Evolutionary conservation across 2,113 vertebrate species (phyloP).

Genomic region (Colius striatus): DNA sequence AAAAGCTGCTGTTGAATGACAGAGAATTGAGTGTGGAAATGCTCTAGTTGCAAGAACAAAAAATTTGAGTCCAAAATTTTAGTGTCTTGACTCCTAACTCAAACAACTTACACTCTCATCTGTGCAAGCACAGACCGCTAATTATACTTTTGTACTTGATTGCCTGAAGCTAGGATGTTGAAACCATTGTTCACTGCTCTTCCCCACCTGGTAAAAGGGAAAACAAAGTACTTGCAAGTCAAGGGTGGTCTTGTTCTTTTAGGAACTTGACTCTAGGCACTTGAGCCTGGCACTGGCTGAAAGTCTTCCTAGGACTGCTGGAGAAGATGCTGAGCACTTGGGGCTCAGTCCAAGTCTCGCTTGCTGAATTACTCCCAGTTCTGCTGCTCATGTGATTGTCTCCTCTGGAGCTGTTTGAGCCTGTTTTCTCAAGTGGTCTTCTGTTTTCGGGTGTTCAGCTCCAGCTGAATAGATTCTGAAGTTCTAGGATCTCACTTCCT

Average conservation of each 20-base stretch:
- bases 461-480: background rate
- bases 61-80: background rate
- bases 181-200: background rate
- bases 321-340: background rate
- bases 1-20: background rate
- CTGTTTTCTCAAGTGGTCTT: background rate
- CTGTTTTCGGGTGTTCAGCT: background rate
- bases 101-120: background rate
- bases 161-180: background rate
- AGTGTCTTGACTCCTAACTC: background rate
- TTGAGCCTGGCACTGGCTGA: background rate
- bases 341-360: background rate
- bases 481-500: background rate
- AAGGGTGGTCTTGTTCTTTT: background rate
- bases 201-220: background rate
- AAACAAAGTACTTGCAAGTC: background rate
- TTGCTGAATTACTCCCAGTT: slow-evolving; percentile 49
- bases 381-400: slow-evolving; percentile 6
- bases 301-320: background rate
- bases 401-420: background rate
- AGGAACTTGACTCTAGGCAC: background rate
- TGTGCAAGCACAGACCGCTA: background rate
- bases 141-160: background rate
- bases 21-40: background rate
- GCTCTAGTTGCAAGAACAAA: background rate